Evolutionary conservation across 2,888 invertebrate species (phyloP).

Genomic region (Phrixothrix hirtus): DNA sequence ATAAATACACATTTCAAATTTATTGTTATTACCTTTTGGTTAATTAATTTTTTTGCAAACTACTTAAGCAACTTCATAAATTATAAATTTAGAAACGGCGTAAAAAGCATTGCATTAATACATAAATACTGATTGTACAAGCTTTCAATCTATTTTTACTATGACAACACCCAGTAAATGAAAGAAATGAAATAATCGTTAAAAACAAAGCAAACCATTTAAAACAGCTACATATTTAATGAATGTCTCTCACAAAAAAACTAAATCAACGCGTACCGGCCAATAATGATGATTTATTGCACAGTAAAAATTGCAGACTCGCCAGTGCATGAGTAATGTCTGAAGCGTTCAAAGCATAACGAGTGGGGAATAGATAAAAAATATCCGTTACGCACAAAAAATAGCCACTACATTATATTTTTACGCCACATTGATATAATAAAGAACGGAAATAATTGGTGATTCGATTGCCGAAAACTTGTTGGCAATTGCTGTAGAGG

Average conservation of each 20-base stretch:
- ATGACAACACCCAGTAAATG: too few species aligned
- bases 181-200: constrained; percentile 48
- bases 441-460: constrained; percentile 33
- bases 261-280: constrained; percentile 47
- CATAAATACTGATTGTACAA: too few species aligned
- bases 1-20: too few species aligned
- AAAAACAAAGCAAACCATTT: constrained; percentile 52
- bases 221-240: constrained; percentile 46
- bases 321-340: constrained; percentile 62
- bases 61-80: too few species aligned
- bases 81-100: too few species aligned
- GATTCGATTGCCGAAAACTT: constrained; percentile 13
- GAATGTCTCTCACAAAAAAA: constrained; percentile 44
- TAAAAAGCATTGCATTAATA: too few species aligned
- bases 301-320: constrained; percentile 62
- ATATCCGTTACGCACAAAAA: constrained; percentile 46
- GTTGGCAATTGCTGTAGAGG: constrained; percentile 6
- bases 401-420: constrained; percentile 53
- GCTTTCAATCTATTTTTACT: too few species aligned
- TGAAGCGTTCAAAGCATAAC: constrained; percentile 55
- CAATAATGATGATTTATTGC: constrained; percentile 66
- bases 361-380: constrained; percentile 51
- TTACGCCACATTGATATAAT: constrained; percentile 49
- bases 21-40: too few species aligned
- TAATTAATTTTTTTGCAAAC: too few species aligned